Evolutionary conservation across 2,888 invertebrate genomes (phyloP).

Genomic region (Fabriciana adippe): DNA sequence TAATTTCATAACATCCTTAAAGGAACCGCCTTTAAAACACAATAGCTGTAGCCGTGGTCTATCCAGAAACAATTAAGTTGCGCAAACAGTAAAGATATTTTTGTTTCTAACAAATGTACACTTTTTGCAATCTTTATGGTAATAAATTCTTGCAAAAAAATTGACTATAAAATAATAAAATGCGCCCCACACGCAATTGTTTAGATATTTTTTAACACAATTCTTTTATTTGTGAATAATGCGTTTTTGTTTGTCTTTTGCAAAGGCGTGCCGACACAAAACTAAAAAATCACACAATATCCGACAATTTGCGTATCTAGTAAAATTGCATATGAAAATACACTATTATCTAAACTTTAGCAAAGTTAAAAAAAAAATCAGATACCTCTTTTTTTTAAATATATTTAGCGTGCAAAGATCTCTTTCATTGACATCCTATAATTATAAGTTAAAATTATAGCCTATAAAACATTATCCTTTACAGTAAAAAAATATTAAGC

Average conservation of each 20-base stretch:
- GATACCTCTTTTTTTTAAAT: not conserved
- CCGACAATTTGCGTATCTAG: conserved; percentile 14
- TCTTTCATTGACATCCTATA: not conserved
- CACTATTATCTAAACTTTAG: conserved; percentile 11
- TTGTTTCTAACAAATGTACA: conserved; percentile 52
- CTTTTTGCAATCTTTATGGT: conserved; percentile 65
- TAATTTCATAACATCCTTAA: conserved; percentile 31
- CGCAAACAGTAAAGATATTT: conserved; percentile 57
- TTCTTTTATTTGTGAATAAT: conserved; percentile 44
- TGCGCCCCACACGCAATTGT: conserved; percentile 43
- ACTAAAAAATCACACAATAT: conserved; percentile 22
- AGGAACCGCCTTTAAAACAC: conserved; percentile 45
- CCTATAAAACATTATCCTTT: conserved; percentile 15
- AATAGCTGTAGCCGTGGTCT: conserved; percentile 42
- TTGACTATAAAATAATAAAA: conserved; percentile 46
- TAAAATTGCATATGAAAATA: conserved; percentile 22
- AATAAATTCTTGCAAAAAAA: conserved; percentile 66
- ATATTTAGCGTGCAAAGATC: too few relatives aligned
- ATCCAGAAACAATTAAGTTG: conserved; percentile 53
- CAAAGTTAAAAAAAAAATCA: not conserved
- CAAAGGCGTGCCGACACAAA: conserved; percentile 51
- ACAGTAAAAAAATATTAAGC: not conserved
- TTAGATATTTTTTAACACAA: conserved; percentile 57
- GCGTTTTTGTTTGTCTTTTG: conserved; percentile 49
- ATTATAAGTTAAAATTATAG: conserved; percentile 5